phyloP scores from a whole-genome alignment of 2,113 vertebrate genomes.

The Colossoma macropomum region DNA sequence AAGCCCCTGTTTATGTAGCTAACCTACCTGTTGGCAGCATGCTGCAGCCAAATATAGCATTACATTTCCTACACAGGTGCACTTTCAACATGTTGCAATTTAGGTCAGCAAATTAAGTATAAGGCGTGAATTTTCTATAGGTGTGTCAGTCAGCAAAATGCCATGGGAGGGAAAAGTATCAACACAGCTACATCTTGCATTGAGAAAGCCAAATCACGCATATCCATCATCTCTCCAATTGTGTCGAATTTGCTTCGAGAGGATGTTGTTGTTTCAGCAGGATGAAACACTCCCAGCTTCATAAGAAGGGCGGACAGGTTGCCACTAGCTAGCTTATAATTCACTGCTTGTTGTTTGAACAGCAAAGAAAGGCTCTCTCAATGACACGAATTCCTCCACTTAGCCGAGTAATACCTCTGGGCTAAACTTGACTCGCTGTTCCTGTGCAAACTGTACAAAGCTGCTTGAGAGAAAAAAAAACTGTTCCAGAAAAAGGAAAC shows the following conservation, averaged over 20 bases:
- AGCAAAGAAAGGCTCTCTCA: conserved; percentile 55
- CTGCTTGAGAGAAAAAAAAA: not conserved
- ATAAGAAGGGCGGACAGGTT: conserved; percentile 60
- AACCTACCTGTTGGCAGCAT: conserved; percentile 15
- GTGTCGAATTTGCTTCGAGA: conserved; percentile 49
- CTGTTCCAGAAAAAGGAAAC: not conserved
- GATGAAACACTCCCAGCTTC: conserved; percentile 49
- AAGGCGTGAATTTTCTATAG: conserved; percentile 25
- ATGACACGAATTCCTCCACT: conserved; percentile 60
- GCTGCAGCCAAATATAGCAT: conserved; percentile 8
- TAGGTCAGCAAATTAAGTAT: conserved; percentile 37
- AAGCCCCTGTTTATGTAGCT: conserved; percentile 32
- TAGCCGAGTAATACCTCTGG: conserved; percentile 53
- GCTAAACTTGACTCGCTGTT: conserved; percentile 45
- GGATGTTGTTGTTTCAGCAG: conserved; percentile 45
- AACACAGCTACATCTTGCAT: conserved; percentile 37
- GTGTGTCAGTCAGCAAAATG: conserved; percentile 29
- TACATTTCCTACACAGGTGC: conserved; percentile 25
- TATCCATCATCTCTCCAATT: conserved; percentile 38
- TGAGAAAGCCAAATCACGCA: conserved; percentile 46
- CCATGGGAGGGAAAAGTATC: conserved; percentile 43
- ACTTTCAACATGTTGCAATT: conserved; percentile 39
- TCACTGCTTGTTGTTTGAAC: conserved; percentile 52
- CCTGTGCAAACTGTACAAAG: not conserved
- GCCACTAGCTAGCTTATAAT: conserved; percentile 59